Conservation (phyloP, 2,113 vertebrate genomes). For the Rousettus leschenaultii region DNA sequence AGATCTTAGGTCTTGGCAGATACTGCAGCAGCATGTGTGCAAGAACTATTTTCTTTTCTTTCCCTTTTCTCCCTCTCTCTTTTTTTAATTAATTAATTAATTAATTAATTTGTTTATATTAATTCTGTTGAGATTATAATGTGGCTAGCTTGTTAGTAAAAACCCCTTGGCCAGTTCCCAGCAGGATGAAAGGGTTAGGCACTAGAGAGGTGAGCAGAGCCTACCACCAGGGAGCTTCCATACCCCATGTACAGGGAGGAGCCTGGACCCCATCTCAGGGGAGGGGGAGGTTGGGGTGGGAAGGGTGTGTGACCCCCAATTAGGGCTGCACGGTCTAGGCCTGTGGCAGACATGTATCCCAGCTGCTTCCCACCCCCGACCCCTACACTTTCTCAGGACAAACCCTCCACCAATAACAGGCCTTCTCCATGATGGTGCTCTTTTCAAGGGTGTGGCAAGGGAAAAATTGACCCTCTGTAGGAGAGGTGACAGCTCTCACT, state of each 20-base stretch:
- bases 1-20: slow-evolving; percentile 83
- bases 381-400: neutral
- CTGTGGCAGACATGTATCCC: neutral
- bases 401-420: neutral
- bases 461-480: neutral
- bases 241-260: no score
- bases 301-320: neutral
- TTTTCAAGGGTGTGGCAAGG: slow-evolving; percentile 15
- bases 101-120: slow-evolving; percentile 12
- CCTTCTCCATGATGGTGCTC: neutral
- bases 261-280: neutral
- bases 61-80: neutral
- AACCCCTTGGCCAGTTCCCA: slow-evolving; percentile 65
- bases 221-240: neutral
- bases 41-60: slow-evolving; percentile 76
- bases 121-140: slow-evolving; percentile 80
- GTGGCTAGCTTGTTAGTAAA: slow-evolving; percentile 75
- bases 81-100: neutral
- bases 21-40: slow-evolving; percentile 77
- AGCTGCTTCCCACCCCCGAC: neutral
- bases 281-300: neutral
- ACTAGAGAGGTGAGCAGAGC: neutral
- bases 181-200: neutral
- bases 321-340: neutral
- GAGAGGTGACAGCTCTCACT: neutral